Evolutionary conservation across 2,888 invertebrate species (phyloP).

Genomic region (Ethmia dodecea): DNA sequence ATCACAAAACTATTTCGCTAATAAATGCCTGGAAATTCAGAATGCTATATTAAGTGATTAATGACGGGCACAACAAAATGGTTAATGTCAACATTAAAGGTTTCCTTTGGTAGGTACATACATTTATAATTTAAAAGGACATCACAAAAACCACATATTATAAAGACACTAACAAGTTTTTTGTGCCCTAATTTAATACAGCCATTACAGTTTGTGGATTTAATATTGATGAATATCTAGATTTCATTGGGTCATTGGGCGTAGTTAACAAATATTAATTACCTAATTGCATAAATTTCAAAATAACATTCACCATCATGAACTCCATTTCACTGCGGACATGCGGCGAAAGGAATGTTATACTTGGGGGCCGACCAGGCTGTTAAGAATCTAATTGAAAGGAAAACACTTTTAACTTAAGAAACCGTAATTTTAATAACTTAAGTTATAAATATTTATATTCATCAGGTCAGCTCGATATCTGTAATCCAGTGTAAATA

Average conservation of each 20-base stretch:
- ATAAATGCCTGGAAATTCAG: conserved; percentile 76
- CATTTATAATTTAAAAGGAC: conserved; percentile 50
- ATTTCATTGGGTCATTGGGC: conserved; percentile 54
- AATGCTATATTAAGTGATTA: conserved; percentile 55
- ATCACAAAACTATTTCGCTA: conserved; percentile 74
- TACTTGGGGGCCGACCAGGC: conserved; percentile 72
- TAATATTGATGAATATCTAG: conserved; percentile 46
- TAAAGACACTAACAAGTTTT: conserved; percentile 72
- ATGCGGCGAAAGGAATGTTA: conserved; percentile 75
- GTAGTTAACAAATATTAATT: conserved; percentile 54
- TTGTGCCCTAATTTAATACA: conserved; percentile 71
- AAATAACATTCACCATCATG: conserved; percentile 66
- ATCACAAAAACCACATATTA: conserved; percentile 58
- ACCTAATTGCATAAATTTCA: conserved; percentile 55
- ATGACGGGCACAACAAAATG: conserved; percentile 72
- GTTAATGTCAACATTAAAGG: conserved; percentile 66
- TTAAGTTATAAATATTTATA: conserved; percentile 80
- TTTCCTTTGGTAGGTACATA: conserved; percentile 67
- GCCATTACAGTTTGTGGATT: conserved; percentile 62
- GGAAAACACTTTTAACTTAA: conserved; percentile 79
- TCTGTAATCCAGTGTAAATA: conserved; percentile 79
- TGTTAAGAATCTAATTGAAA: conserved; percentile 57
- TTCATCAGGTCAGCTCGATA: conserved; percentile 80
- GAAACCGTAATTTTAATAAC: conserved; percentile 80
- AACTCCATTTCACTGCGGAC: conserved; percentile 73